Evolutionary conservation across 2,888 invertebrate genomes (phyloP).

Genomic region (Hermaeophaga mercurialis): DNA sequence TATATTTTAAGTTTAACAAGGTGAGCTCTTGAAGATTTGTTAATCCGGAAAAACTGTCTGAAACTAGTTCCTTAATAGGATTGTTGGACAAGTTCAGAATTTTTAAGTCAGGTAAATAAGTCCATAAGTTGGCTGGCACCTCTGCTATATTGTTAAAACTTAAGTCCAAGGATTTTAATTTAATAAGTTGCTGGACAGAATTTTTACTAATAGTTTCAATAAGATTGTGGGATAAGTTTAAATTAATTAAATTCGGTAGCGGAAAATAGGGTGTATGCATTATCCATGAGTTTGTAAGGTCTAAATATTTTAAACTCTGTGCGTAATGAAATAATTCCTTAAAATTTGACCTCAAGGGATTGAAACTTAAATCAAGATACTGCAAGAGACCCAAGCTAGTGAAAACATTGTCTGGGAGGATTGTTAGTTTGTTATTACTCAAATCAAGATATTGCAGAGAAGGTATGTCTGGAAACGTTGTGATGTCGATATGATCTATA

Average conservation of each 20-base stretch:
- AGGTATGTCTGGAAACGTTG: constrained; percentile 83
- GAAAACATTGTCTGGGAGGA: constrained; percentile 88
- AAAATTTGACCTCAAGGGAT: constrained; percentile 81
- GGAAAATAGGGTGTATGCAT: constrained; percentile 77
- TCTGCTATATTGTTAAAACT: constrained; percentile 77
- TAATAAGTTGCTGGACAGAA: constrained; percentile 71
- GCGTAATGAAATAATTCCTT: constrained; percentile 88
- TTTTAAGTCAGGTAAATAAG: constrained; percentile 72
- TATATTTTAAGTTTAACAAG: constrained; percentile 73
- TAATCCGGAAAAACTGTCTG: constrained; percentile 74
- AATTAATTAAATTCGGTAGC: constrained; percentile 75
- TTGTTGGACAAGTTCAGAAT: constrained; percentile 81
- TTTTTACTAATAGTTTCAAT: constrained; percentile 73
- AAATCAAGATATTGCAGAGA: constrained; percentile 78
- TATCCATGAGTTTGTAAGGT: constrained; percentile 77
- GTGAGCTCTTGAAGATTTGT: constrained; percentile 75
- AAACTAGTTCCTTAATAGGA: constrained; percentile 74
- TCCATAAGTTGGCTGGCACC: constrained; percentile 77
- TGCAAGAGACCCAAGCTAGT: constrained; percentile 79
- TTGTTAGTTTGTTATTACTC: constrained; percentile 79
- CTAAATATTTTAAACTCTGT: constrained; percentile 78
- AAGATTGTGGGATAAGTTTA: constrained; percentile 81
- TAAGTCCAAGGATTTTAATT: constrained; percentile 75
- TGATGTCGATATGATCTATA: constrained; percentile 85
- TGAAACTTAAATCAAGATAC: constrained; percentile 79